Evolutionary conservation across 2,888 invertebrate genomes (phyloP), one percentile per base, ranked within the genome.

Genomic region (Tipula vernalis): DNA sequence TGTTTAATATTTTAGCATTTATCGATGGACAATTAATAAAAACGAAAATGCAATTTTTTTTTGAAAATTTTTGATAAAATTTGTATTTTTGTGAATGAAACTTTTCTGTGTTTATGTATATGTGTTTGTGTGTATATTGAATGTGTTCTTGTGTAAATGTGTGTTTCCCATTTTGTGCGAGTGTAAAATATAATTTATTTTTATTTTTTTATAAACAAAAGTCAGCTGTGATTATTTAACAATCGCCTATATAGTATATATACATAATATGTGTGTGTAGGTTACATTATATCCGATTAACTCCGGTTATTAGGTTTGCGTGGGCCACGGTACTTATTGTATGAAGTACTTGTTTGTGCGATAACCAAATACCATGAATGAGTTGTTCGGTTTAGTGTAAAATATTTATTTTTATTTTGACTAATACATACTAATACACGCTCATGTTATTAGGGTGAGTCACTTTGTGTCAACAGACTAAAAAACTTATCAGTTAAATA

Each of bases 161-260:
- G 51, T 57, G 51, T 57, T 57, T 57, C 5, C 15, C 15, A 15
- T 57, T 15, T 57, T 57, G 51, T 57, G 15, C 51, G 5, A 57
- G 51, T 57, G 51, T 57, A 15, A 18, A 57, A 57, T 57, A 71
- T 71, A 71, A 28, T 2, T 28, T 71, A n/a, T n/a, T 71, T 71
- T 71, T 71, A 28, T 71, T 71, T 84, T 84, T 84, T 36, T 39
- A 84, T 84, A 84, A 84, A 84, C 84, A 84, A 84, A 84, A 84
- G 39, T 84, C 84, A 84, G 84, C 84, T 84, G 84, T 84, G 84
- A 39, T 84, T 39, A 36, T 83, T 83, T 84, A 39, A 84, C 36
- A 71, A 28, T 71, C 71, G 15, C 41, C 36, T 84, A 84, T 84
- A 84, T 83, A 57, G 28, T 28, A 39, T 39, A 39, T 39, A 28